Base-by-base conservation (phyloP, 1,140 invertebrate species). In the Holcopasites calliopsidis region DNA sequence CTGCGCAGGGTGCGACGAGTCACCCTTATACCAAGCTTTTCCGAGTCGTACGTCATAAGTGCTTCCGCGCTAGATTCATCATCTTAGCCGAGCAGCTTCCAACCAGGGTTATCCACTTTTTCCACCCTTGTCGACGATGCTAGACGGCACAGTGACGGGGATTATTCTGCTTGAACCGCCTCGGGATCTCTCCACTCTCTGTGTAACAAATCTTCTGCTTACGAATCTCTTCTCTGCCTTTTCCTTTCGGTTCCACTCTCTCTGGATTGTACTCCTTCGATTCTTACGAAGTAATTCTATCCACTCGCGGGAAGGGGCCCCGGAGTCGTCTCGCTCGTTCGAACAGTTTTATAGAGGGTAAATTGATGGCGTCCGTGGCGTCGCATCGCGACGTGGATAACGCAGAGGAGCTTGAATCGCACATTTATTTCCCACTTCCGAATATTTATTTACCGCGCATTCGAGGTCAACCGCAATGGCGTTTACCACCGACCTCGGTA, bases 11-110 rank as follows among this genome's bases (percentile, higher is more conserved):
- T 80, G 86, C 74, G 77, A 76, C 82, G 69, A 87, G 80, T 86
- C 87, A 80, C 82, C 82, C 79, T 73, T n/a, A n/a, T n/a, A 80
- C 85, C 70, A 85, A 87, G 86, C 85, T 86, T 85, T 85, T 86
- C 83, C 79, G 76, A 87, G 85, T 89, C 84, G 84, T 88, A 88
- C 86, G 91, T 91, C 91, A 91, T 92, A 92, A 92, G 91, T 90
- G 91, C 89, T 92, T 90, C 90, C 90, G 88, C 86, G 85, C 86
- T 87, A 91, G 89, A 92, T 91, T 91, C 90, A 91, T 92, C 91
- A 92, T 91, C 86, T 88, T 88, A 83, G 78, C 69, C 76, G 77
- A 78, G 52, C 73, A 76, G 82, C 84, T 87, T 87, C 82, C 77
- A 79, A 49, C 21, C 79, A 65, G 64, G 82, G 81, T 88, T 88